Evolutionary conservation across 2,888 invertebrate species (phyloP).

Genomic region (Amblyjoppa proteus): DNA sequence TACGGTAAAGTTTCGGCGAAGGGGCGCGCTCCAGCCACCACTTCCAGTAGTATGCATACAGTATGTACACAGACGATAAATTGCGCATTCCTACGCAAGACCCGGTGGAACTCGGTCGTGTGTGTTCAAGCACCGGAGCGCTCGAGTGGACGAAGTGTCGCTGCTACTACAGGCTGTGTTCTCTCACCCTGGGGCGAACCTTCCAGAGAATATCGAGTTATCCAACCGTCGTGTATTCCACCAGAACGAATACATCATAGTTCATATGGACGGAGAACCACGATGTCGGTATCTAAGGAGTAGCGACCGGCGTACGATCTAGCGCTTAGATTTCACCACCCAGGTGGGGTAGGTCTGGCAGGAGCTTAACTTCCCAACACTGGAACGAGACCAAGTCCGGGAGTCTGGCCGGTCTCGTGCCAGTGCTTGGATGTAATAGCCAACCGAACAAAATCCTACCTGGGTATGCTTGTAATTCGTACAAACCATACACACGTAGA

Average conservation of each 20-base stretch:
- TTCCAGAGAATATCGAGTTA: conserved; percentile 40
- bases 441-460: neutral
- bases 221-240: conserved; percentile 8
- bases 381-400: neutral
- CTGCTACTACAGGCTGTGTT: conserved; percentile 11
- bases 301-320: neutral
- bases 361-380: neutral
- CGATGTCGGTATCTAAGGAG: neutral
- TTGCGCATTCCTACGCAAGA: conserved; percentile 34
- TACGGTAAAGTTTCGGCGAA: conserved; percentile 1
- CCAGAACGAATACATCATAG: conserved; percentile 11
- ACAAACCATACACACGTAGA: neutral
- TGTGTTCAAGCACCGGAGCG: conserved; percentile 18
- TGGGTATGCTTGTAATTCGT: neutral
- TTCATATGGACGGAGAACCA: neutral
- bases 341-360: neutral
- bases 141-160: conserved; percentile 22
- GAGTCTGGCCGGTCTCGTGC: neutral
- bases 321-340: neutral
- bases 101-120: conserved; percentile 11
- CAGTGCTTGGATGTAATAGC: neutral
- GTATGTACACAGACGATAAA: conserved; percentile 26
- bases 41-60: conserved; percentile 5
- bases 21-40: neutral
- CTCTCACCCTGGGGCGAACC: conserved; percentile 27